Conservation (phyloP, 2,113 vertebrate genomes). For the Tauraco erythrolophus region DNA sequence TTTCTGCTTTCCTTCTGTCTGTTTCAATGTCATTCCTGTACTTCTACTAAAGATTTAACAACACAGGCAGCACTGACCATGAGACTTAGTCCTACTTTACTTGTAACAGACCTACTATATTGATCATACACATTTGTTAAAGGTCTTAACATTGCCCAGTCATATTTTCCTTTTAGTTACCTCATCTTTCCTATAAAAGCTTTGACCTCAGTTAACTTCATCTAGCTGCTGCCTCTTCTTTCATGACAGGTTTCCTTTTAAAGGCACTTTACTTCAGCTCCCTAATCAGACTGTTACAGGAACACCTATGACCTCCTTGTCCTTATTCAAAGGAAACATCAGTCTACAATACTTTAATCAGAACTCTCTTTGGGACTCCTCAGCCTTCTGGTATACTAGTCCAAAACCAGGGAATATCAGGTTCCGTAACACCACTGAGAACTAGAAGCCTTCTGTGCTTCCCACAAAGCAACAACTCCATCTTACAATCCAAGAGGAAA, state of each 20-base stretch:
- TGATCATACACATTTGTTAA: neutral
- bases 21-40: neutral
- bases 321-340: neutral
- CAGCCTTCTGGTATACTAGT: neutral
- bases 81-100: neutral
- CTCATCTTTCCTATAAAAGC: neutral
- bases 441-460: neutral
- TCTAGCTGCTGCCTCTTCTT: neutral
- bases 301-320: neutral
- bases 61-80: neutral
- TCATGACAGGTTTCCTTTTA: neutral
- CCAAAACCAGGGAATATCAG: neutral
- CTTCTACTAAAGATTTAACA: neutral
- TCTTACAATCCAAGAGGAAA: neutral
- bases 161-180: neutral
- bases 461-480: neutral
- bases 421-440: neutral
- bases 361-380: neutral
- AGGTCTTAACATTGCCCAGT: neutral
- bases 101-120: neutral
- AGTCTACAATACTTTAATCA: neutral
- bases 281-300: neutral
- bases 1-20: neutral
- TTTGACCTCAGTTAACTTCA: neutral
- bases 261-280: neutral